Conservation (phyloP, 2,113 vertebrate species). For the Paracanthobrama guichenoti region DNA sequence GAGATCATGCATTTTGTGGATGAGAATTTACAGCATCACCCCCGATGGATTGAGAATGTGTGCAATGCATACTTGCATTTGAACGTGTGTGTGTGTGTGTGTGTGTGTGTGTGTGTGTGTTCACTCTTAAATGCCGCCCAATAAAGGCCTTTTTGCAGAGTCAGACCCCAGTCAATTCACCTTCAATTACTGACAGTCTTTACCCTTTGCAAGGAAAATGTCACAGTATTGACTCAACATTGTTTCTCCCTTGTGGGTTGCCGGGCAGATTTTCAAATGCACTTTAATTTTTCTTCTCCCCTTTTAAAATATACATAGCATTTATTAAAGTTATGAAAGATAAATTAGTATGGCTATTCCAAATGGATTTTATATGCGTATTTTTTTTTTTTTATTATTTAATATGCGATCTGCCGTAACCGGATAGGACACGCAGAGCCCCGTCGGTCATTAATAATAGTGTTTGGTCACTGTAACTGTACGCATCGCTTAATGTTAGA, state of each 20-base stretch:
- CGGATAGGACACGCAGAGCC: background rate
- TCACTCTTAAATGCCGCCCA: constrained; percentile 16
- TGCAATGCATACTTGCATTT: background rate
- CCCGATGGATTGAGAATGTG: background rate
- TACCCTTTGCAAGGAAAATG: constrained; percentile 48
- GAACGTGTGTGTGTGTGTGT: background rate
- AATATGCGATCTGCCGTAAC: background rate
- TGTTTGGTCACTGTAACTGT: background rate
- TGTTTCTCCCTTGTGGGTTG: constrained; percentile 51
- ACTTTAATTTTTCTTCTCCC: background rate
- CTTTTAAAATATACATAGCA: background rate
- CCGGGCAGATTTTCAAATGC: constrained; percentile 32
- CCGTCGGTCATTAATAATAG: constrained; percentile 17
- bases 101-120: background rate
- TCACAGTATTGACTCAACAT: constrained; percentile 52
- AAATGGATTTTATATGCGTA: constrained; percentile 13
- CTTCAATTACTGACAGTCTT: constrained; percentile 44
- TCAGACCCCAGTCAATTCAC: constrained; percentile 43
- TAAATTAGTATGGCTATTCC: background rate
- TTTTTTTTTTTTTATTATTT: background rate
- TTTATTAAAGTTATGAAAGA: constrained; percentile 32
- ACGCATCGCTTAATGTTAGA: background rate
- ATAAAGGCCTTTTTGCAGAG: constrained; percentile 22
- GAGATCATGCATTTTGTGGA: constrained; percentile 61
- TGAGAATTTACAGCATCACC: constrained; percentile 20